A percentile compares a stretch with the other conserved stretches of the same genome.
These are phyloP conservation scores for Caenorhabditis afra DNA, from an alignment of 2,888 invertebrate genomes.

Conservation along the genomic window DNA sequence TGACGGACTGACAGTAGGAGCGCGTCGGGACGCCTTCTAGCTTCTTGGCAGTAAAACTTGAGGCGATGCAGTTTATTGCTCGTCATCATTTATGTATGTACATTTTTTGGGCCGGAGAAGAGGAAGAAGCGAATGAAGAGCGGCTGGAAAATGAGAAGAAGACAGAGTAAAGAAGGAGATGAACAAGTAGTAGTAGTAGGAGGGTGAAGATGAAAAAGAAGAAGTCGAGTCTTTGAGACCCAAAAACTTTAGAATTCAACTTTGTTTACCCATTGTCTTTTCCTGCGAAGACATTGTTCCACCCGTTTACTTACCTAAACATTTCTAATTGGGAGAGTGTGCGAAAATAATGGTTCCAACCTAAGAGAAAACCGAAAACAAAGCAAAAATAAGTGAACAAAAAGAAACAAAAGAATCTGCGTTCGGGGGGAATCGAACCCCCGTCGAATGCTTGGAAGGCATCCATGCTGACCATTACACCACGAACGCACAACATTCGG, in stretches of 20 bases:
- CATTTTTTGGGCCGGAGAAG: conserved; percentile 7
- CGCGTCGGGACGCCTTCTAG: conserved; percentile 5
- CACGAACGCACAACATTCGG: conserved; percentile 58
- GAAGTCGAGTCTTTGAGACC: neutral
- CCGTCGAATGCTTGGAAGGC: conserved; percentile 73
- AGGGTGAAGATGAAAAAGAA: too few relatives aligned
- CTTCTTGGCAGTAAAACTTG: conserved; percentile 22
- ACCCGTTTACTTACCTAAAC: neutral
- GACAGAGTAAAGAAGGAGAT: conserved; percentile 1
- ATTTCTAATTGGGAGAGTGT: neutral
- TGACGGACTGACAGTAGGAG: conserved; percentile 52
- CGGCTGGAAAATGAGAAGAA: conserved; percentile 14
- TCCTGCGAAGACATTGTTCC: neutral
- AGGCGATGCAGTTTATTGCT: conserved; percentile 51
- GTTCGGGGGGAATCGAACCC: conserved; percentile 71
- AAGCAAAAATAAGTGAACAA: neutral
- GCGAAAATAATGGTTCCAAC: neutral
- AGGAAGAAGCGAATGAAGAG: neutral
- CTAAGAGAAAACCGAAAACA: too few relatives aligned
- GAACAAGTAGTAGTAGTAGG: conserved; percentile 12
- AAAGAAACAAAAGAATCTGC: conserved; percentile 64
- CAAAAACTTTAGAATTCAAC: conserved; percentile 2
- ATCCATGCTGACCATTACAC: conserved; percentile 73
- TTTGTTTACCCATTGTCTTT: conserved; percentile 33
- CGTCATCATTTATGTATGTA: conserved; percentile 56